Percentiles rank a stretch among this genome's conserved stretches.
Evolutionary conservation across 2,113 vertebrate genomes (phyloP).

Genomic region (Neodontobutis hainanensis): DNA sequence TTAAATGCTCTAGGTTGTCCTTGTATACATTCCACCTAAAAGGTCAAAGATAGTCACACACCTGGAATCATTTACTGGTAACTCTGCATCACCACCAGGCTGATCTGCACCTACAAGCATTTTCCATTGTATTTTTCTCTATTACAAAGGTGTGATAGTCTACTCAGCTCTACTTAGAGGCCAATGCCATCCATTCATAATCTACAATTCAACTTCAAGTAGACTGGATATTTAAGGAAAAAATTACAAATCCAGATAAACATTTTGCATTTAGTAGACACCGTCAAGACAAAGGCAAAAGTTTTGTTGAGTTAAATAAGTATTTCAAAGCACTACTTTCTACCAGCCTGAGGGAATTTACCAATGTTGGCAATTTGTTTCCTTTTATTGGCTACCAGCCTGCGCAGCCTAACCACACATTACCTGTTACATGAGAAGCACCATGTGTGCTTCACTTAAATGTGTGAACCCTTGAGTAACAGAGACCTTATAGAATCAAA

Average conservation of each 20-base stretch:
- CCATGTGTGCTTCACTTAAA: conserved; percentile 6
- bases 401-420: conserved; percentile 1
- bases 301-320: background rate
- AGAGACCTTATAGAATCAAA: background rate
- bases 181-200: conserved; percentile 14
- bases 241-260: background rate
- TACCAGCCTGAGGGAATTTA: conserved; percentile 1
- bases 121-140: background rate
- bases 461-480: background rate
- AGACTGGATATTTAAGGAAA: conserved; percentile 16
- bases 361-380: conserved; percentile 17
- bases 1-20: conserved; percentile 46
- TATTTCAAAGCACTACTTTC: background rate
- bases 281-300: conserved; percentile 11
- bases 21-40: conserved; percentile 19
- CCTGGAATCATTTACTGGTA: conserved; percentile 38
- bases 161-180: background rate
- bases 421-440: conserved; percentile 1
- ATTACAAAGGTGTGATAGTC: conserved; percentile 13
- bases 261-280: background rate
- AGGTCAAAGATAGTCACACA: conserved; percentile 32
- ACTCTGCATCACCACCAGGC: background rate
- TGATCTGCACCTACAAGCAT: background rate
- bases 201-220: conserved; percentile 21
- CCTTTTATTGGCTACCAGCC: conserved; percentile 18